These are phyloP conservation scores for Dorcus parallelipipedus DNA, from an alignment of 2,888 invertebrate genomes.

Conservation along the genomic window DNA sequence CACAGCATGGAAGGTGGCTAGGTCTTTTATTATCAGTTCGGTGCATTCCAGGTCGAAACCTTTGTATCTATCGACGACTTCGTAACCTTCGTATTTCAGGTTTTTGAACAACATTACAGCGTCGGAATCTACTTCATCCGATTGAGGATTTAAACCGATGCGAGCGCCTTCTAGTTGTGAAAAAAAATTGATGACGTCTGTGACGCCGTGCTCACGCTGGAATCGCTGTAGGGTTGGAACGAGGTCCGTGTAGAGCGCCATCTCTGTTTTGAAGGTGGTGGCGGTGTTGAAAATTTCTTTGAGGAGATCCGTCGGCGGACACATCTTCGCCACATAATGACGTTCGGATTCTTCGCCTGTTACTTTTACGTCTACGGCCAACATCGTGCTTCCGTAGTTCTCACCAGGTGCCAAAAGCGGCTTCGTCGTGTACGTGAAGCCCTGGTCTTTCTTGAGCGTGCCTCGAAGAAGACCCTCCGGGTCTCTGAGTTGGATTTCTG, in stretches of 20 bases:
- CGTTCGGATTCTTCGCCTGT: slow-evolving; percentile 6
- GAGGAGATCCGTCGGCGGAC: slow-evolving; percentile 51
- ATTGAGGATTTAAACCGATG: slow-evolving; percentile 30
- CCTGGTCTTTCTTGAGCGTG: neutral
- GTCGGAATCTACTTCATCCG: slow-evolving; percentile 48
- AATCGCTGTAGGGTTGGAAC: slow-evolving; percentile 47
- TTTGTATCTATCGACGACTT: slow-evolving; percentile 45
- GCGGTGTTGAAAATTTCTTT: slow-evolving; percentile 50
- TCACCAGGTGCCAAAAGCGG: slow-evolving; percentile 53
- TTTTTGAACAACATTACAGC: slow-evolving; percentile 56
- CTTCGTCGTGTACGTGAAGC: neutral
- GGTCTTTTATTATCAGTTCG: slow-evolving; percentile 43
- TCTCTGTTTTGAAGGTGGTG: slow-evolving; percentile 54
- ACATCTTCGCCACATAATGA: slow-evolving; percentile 52
- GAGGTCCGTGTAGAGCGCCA: slow-evolving; percentile 49
- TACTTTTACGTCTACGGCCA: slow-evolving; percentile 38
- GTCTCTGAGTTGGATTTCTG: neutral
- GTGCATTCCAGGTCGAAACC: slow-evolving; percentile 52
- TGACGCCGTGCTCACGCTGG: slow-evolving; percentile 45
- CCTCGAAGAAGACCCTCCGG: neutral
- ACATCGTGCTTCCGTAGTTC: slow-evolving; percentile 58
- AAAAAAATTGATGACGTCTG: slow-evolving; percentile 44
- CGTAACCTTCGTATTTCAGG: slow-evolving; percentile 49
- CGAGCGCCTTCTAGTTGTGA: slow-evolving; percentile 52
- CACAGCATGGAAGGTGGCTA: slow-evolving; percentile 54